Evolutionary conservation across 1,140 invertebrate genomes (phyloP).

Genomic region (Semibalanus balanoides): DNA sequence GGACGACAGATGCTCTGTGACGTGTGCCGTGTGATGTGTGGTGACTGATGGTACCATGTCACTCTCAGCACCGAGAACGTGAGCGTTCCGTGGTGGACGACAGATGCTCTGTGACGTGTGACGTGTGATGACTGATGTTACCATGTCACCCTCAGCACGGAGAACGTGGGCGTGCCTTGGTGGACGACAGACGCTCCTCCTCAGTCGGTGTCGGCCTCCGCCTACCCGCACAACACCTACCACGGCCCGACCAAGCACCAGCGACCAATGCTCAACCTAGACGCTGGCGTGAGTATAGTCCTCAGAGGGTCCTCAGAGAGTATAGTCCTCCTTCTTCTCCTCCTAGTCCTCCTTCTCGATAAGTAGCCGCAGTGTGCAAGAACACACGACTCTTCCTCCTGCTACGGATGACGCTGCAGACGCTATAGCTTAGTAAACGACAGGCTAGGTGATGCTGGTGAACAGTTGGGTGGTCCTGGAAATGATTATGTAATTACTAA

Average conservation of each 20-base stretch:
- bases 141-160: background rate
- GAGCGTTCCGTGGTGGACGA: background rate
- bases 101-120: too few species aligned
- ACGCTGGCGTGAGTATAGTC: conserved; percentile 28
- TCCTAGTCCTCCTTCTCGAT: too few species aligned
- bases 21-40: too few species aligned
- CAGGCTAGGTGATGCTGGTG: too few species aligned
- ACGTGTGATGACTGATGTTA: background rate
- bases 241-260: conserved; percentile 67
- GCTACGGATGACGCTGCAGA: too few species aligned
- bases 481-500: too few species aligned
- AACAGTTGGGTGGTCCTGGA: too few species aligned
- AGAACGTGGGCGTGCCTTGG: background rate
- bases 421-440: too few species aligned
- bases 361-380: too few species aligned
- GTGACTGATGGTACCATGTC: background rate
- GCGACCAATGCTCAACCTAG: conserved; percentile 41
- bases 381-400: too few species aligned
- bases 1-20: background rate
- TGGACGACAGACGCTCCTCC: background rate
- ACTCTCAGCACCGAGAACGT: background rate
- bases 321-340: too few species aligned
- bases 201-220: conserved; percentile 17
- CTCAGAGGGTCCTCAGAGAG: too few species aligned
- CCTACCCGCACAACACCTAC: conserved; percentile 72